A percentile compares a stretch with the other conserved stretches of the same genome.
phyloP scores from a whole-genome alignment of 2,797 vertebrate species.

The Trachurus trachurus region DNA sequence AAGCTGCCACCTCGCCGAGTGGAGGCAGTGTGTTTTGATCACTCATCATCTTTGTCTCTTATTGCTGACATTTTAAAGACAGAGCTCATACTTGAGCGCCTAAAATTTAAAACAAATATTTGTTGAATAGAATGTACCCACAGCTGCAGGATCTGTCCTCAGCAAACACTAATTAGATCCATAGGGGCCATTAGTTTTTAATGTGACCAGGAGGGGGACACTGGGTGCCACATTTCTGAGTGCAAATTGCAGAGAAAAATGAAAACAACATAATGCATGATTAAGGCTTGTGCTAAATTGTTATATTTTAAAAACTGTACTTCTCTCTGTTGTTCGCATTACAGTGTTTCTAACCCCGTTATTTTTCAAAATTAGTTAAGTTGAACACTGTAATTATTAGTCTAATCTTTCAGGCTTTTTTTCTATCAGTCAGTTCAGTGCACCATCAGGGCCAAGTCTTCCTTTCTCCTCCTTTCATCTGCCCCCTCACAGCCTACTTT shows the following conservation, averaged over 20 bases:
- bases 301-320: constrained; percentile 20
- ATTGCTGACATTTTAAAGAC: constrained; percentile 62
- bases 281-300: constrained; percentile 39
- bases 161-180: constrained; percentile 46
- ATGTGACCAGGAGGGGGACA: constrained; percentile 27
- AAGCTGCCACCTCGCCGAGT: constrained; percentile 69
- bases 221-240: constrained; percentile 3
- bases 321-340: constrained; percentile 22
- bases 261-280: constrained; percentile 44
- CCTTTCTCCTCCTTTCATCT: constrained; percentile 44
- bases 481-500: constrained; percentile 53
- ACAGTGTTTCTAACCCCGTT: constrained; percentile 18
- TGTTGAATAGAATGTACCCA: constrained; percentile 40
- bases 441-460: constrained; percentile 23
- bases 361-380: constrained; percentile 29
- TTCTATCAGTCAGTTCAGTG: constrained; percentile 33
- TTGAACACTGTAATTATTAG: constrained; percentile 44
- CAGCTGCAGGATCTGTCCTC: constrained; percentile 41
- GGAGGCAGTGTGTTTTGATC: constrained; percentile 47
- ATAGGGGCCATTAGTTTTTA: constrained; percentile 35
- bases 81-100: constrained; percentile 28
- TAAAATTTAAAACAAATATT: constrained; percentile 63
- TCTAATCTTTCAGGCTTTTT: constrained; percentile 17
- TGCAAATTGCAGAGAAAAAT: constrained; percentile 27
- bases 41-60: constrained; percentile 59